Conservation (phyloP, 2,797 vertebrate genomes). For the Enteromius fasciolatus region DNA sequence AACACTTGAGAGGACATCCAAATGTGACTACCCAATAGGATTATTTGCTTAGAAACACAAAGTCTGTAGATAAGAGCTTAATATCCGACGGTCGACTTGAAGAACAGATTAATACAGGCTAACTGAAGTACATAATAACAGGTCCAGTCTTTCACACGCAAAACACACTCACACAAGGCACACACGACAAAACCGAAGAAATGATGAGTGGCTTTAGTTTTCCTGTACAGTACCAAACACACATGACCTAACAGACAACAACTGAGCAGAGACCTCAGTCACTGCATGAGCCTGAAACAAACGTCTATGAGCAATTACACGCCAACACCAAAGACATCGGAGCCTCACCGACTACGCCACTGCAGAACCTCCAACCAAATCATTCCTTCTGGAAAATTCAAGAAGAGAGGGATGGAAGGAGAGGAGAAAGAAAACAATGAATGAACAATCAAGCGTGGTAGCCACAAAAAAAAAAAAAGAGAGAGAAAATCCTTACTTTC, state of each 20-base stretch:
- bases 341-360: slow-evolving; percentile 3
- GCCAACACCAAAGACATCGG: not conserved
- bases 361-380: slow-evolving; percentile 1
- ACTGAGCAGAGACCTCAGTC: slow-evolving; percentile 15
- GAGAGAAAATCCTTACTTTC: slow-evolving; percentile 33
- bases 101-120: not conserved
- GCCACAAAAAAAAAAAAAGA: slow-evolving; percentile 8
- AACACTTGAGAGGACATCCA: slow-evolving; percentile 19
- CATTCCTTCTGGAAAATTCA: slow-evolving; percentile 10
- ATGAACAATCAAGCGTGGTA: slow-evolving; percentile 18
- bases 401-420: not conserved
- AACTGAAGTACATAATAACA: slow-evolving; percentile 9
- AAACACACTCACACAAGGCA: slow-evolving; percentile 33
- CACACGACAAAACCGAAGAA: slow-evolving; percentile 27
- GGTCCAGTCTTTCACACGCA: not conserved
- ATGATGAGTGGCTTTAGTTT: slow-evolving; percentile 38
- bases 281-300: slow-evolving; percentile 2
- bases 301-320: slow-evolving; percentile 6
- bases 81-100: not conserved
- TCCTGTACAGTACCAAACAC: slow-evolving; percentile 27
- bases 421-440: not conserved
- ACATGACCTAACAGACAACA: slow-evolving; percentile 17
- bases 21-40: not conserved
- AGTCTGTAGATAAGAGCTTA: slow-evolving; percentile 20
- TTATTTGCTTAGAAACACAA: slow-evolving; percentile 29